Percentiles rank a stretch among this genome's conserved stretches.
Conservation (phyloP, 2,797 vertebrate species). For the Ctenopoma kingsleyae region DNA sequence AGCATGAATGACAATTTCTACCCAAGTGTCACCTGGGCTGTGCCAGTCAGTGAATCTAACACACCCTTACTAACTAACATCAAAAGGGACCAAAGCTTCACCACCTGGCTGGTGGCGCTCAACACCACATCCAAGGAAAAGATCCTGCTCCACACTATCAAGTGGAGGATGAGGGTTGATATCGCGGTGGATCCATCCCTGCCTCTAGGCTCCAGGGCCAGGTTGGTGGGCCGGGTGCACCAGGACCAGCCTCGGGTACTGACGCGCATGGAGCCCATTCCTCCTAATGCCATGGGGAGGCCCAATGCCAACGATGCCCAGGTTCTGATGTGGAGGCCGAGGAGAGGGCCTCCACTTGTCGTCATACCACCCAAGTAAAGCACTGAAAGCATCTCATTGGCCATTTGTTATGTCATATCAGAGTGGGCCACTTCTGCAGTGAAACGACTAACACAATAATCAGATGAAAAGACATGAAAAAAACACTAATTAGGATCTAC, state of each 20-base stretch:
- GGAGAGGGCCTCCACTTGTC: conserved; percentile 91
- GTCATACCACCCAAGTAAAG: conserved; percentile 96
- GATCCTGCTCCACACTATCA: conserved; percentile 96
- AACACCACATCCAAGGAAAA: conserved; percentile 93
- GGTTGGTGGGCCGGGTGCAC: conserved; percentile 91
- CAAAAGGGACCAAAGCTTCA: conserved; percentile 98
- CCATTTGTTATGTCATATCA: conserved; percentile 20
- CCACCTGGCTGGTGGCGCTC: conserved; percentile 98
- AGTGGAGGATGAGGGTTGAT: conserved; percentile 98
- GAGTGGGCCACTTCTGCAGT: conserved; percentile 22
- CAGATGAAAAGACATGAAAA: conserved; percentile 22
- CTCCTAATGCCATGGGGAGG: conserved; percentile 93
- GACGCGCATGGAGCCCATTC: conserved; percentile 96
- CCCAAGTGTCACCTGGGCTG: conserved; percentile 98
- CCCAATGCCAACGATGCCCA: conserved; percentile 98
- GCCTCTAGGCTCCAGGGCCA: conserved; percentile 92
- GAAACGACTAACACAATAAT: conserved; percentile 30
- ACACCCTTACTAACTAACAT: conserved; percentile 94
- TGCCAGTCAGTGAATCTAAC: conserved; percentile 96
- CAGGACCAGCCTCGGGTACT: conserved; percentile 96
- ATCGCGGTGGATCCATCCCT: conserved; percentile 93
- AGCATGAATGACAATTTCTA: conserved; percentile 99
- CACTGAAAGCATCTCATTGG: conserved; percentile 9
- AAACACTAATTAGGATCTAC: conserved; percentile 25
- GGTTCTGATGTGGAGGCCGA: conserved; percentile 98